Evolutionary conservation across 2,113 vertebrate species (phyloP).

Genomic region (Puffinus mauretanicus): DNA sequence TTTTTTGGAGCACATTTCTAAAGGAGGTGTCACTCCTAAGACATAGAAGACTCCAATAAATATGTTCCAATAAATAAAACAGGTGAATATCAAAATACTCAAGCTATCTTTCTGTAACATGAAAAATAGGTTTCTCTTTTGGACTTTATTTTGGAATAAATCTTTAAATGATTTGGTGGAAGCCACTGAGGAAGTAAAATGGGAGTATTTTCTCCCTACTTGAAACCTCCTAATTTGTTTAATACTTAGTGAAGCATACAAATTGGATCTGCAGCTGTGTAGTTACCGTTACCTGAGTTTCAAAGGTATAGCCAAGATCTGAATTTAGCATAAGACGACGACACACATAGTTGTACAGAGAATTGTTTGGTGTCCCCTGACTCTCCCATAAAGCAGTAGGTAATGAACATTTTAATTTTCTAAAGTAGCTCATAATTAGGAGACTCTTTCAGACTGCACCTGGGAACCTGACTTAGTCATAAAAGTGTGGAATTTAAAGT

Average conservation of each 20-base stretch:
- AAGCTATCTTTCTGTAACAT: background rate
- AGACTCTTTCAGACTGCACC: background rate
- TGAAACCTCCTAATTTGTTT: background rate
- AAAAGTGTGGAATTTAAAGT: background rate
- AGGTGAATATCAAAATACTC: background rate
- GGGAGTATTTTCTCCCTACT: background rate
- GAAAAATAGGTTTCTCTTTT: background rate
- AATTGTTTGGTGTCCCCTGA: background rate
- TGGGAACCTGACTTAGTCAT: background rate
- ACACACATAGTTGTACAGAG: background rate
- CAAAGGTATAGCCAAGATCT: background rate
- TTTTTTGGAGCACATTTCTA: background rate
- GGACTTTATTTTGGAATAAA: background rate
- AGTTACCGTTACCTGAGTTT: background rate
- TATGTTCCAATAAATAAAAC: background rate
- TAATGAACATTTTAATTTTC: background rate
- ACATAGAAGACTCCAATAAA: background rate
- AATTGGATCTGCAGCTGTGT: background rate
- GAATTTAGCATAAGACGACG: background rate
- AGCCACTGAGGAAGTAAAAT: background rate
- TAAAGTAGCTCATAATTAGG: background rate
- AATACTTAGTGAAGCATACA: background rate
- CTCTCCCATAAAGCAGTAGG: background rate
- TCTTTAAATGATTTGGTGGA: background rate
- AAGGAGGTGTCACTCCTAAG: background rate